These are phyloP conservation scores for Rallus limicola DNA, from an alignment of 2,113 vertebrate species.

Conservation along the genomic window DNA sequence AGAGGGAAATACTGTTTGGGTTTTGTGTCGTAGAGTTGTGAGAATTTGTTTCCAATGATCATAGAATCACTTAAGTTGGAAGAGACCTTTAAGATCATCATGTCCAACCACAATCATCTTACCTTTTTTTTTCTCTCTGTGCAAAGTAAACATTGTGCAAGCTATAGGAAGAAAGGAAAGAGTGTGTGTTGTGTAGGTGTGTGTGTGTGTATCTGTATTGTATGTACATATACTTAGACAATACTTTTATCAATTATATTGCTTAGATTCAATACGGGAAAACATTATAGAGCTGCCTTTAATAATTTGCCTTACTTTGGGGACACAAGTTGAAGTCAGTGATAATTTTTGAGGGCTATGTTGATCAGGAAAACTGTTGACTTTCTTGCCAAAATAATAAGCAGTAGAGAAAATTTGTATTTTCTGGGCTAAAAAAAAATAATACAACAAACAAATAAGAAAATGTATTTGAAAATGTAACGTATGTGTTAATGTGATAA, in stretches of 20 bases:
- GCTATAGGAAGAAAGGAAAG: background rate
- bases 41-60: background rate
- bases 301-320: background rate
- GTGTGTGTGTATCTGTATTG: rapidly evolving
- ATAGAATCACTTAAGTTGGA: no score
- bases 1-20: background rate
- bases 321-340: background rate
- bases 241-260: background rate
- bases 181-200: background rate
- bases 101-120: background rate
- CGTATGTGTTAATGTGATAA: background rate
- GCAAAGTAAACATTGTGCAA: background rate
- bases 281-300: background rate
- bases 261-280: background rate
- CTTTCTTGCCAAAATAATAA: background rate
- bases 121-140: background rate
- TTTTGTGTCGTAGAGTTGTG: background rate
- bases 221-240: background rate
- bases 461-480: background rate
- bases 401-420: background rate
- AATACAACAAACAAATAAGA: background rate
- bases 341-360: background rate
- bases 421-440: background rate
- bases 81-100: no score
- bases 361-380: background rate